These are phyloP conservation scores for Proctacanthus coquilletti DNA, from an alignment of 1,140 invertebrate species.

Conservation along the genomic window DNA sequence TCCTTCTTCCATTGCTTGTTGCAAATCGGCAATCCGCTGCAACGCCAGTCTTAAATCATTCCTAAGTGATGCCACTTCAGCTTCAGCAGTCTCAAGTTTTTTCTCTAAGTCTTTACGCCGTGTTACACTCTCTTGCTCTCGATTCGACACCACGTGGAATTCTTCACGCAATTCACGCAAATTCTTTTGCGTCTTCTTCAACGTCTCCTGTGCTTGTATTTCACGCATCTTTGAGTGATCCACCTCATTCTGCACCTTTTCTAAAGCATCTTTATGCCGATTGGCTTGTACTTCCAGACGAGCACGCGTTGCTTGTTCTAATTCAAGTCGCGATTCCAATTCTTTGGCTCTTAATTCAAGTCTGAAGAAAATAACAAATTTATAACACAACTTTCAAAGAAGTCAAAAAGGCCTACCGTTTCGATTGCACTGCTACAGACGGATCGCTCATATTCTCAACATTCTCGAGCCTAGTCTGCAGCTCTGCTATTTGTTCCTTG, in stretches of 20 bases:
- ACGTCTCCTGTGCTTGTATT: slow-evolving; percentile 55
- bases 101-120: slow-evolving; percentile 54
- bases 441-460: slow-evolving; percentile 64
- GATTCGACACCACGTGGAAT: slow-evolving; percentile 40
- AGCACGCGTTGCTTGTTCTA: slow-evolving; percentile 71
- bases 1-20: slow-evolving; percentile 71
- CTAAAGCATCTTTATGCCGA: slow-evolving; percentile 68
- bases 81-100: slow-evolving; percentile 45
- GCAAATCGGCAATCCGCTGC: slow-evolving; percentile 70
- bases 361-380: slow-evolving; percentile 15
- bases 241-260: slow-evolving; percentile 60
- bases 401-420: slow-evolving; percentile 22
- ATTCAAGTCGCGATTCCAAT: slow-evolving; percentile 73
- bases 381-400: slow-evolving; percentile 10
- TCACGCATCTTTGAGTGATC: slow-evolving; percentile 53
- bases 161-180: slow-evolving; percentile 59
- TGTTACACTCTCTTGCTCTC: slow-evolving; percentile 54
- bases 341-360: slow-evolving; percentile 73
- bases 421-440: slow-evolving; percentile 56
- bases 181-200: slow-evolving; percentile 52
- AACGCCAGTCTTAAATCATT: slow-evolving; percentile 64
- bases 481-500: slow-evolving; percentile 59
- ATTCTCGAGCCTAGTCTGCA: slow-evolving; percentile 57
- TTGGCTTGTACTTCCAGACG: slow-evolving; percentile 71
- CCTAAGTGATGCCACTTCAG: slow-evolving; percentile 42